These are phyloP conservation scores for Corydoras maculifer DNA, from an alignment of 2,113 vertebrate species.

Conservation along the genomic window DNA sequence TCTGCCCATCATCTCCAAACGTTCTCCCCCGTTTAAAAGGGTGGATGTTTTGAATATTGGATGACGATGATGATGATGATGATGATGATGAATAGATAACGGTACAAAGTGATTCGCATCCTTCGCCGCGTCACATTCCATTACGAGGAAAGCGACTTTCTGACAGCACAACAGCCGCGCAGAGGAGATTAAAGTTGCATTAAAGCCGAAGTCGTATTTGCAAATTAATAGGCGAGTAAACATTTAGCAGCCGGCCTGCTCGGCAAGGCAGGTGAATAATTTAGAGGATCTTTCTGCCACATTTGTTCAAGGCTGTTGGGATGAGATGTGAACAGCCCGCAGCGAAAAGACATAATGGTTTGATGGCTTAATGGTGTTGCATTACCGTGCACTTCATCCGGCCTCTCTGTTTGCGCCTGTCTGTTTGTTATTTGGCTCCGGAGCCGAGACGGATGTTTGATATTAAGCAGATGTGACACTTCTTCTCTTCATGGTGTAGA, in stretches of 20 bases:
- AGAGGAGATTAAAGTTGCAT: constrained; percentile 44
- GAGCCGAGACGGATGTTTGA: not conserved
- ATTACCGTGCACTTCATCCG: constrained; percentile 8
- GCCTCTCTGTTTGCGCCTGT: constrained; percentile 27
- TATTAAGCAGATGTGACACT: constrained; percentile 26
- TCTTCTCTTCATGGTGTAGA: not conserved
- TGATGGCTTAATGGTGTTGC: constrained; percentile 25
- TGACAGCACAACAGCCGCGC: too few relatives aligned
- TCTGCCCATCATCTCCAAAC: too few relatives aligned
- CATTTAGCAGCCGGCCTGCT: constrained; percentile 40
- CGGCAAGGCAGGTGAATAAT: constrained; percentile 43
- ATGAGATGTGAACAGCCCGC: constrained; percentile 12
- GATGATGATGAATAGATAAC: not conserved
- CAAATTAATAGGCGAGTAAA: constrained; percentile 51
- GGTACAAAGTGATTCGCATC: too few relatives aligned
- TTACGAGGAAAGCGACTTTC: too few relatives aligned
- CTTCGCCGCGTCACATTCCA: too few relatives aligned
- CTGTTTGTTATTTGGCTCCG: constrained; percentile 24
- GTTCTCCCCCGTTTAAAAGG: too few relatives aligned
- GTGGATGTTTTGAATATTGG: too few relatives aligned
- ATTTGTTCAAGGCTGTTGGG: constrained; percentile 8
- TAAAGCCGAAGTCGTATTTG: constrained; percentile 33
- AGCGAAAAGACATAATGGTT: constrained; percentile 22
- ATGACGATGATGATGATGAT: not conserved
- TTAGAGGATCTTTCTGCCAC: constrained; percentile 19